Evolutionary conservation across 2,797 vertebrate genomes (phyloP), one percentile per base, ranked within the genome.

Genomic region (Dendrocincla tyrannina): DNA sequence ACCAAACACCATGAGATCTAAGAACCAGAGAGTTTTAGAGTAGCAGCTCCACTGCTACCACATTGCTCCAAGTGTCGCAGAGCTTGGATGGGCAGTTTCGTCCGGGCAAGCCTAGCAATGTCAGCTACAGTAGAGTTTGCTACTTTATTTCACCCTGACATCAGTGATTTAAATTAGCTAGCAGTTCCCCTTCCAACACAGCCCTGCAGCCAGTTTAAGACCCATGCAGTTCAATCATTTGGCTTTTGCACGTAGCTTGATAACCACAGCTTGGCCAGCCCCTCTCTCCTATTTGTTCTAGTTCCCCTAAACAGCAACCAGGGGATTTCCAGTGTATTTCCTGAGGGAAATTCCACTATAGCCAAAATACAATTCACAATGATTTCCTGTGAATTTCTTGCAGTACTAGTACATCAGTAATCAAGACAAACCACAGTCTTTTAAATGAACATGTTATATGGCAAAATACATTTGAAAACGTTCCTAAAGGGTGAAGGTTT

Each of bases 61-160:
- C 20, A 8, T n/a, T 55, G 35, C 19, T 80, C 37, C 50, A 72
- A 66, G 41, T 46, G n/a, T 11, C 64, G 33, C 42, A 67, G 67
- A 75, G 9, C 8, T 1, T 66, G 32, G 17, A 24, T 15, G 10
- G 27, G 16, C 32, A 72, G 11, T 20, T 59, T 28, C 41, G 24
- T 16, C 25, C 27, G 8, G 14, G 11, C 9, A 5, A 60, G 8
- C 15, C n/a, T 30, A 41, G 16, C 0, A 0, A 24, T 44, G 9
- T n/a, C 55, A 73, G 19, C 52, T 85, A 63, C 63, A 70, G 37
- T 12, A 56, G 14, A 37, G 14, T 19, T 28, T 49, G 22, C 9
- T 70, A 33, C 47, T 89, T 76, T 58, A 55, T 73, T 83, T 85
- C 55, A 66, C 35, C 23, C n/a, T 82, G 50, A 50, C 30, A 33